phyloP scores from a whole-genome alignment of 2,888 invertebrate species.

The Tinea pellionella region DNA sequence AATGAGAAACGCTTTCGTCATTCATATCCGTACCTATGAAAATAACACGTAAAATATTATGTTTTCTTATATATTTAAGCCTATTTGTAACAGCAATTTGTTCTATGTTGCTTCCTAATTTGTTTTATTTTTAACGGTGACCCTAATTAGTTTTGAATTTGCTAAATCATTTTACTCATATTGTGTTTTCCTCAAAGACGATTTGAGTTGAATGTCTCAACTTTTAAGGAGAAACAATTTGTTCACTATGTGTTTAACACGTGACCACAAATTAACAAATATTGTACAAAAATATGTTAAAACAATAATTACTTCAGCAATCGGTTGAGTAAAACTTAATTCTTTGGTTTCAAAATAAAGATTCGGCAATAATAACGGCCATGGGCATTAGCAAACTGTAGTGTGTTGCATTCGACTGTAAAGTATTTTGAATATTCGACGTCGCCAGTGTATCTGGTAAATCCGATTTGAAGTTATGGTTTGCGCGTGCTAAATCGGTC shows the following conservation, averaged over 20 bases:
- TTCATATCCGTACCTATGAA: too few relatives aligned
- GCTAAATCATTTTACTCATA: too few relatives aligned
- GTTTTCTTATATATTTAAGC: too few relatives aligned
- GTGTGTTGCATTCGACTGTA: too few relatives aligned
- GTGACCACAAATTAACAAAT: background rate
- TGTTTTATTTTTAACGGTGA: too few relatives aligned
- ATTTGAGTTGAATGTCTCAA: background rate
- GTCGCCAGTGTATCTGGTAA: background rate
- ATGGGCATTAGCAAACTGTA: background rate
- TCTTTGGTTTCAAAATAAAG: too few relatives aligned
- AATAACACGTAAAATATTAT: too few relatives aligned
- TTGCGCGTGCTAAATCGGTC: slow-evolving; percentile 52
- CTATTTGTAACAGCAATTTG: too few relatives aligned
- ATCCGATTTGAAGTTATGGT: slow-evolving; percentile 12
- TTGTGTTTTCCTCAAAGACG: background rate
- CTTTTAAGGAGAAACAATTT: slow-evolving; percentile 1
- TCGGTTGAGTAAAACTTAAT: background rate
- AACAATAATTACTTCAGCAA: background rate
- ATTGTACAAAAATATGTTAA: background rate
- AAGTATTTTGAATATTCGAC: background rate
- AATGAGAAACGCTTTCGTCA: background rate
- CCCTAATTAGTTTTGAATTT: too few relatives aligned
- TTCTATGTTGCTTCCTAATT: too few relatives aligned
- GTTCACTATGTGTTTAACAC: background rate
- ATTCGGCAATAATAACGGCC: too few relatives aligned